Evolutionary conservation across 1,140 invertebrate genomes (phyloP).

Genomic region (Nebria ingens): DNA sequence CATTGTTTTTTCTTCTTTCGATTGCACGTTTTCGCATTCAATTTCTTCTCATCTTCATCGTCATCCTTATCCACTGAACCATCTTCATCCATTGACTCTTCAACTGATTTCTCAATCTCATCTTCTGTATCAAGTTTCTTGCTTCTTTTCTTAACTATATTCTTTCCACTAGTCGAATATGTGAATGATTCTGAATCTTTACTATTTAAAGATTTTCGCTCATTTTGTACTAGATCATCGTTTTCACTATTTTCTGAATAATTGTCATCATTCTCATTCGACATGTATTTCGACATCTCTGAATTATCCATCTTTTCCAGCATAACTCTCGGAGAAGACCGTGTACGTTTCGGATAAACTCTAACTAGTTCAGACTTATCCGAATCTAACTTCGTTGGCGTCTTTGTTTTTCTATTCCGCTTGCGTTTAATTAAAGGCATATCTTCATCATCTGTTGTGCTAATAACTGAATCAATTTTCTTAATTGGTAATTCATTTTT

Average conservation of each 20-base stretch:
- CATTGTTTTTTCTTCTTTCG: not conserved
- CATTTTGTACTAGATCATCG: not conserved
- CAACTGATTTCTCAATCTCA: not conserved
- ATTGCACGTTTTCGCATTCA: not conserved
- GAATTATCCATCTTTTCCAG: slow-evolving; percentile 18
- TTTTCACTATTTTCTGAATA: not conserved
- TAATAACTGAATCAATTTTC: not conserved
- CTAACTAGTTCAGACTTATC: not conserved
- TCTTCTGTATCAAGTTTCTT: slow-evolving; percentile 3
- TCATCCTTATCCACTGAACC: not conserved
- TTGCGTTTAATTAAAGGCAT: not conserved
- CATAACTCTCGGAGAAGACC: slow-evolving; percentile 11
- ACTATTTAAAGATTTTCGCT: not conserved
- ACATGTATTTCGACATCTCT: slow-evolving; percentile 3
- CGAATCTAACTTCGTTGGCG: not conserved
- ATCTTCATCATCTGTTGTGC: not conserved
- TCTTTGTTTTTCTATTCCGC: not conserved
- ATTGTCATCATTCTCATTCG: not conserved
- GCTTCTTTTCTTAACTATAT: not conserved
- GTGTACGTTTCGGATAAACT: not conserved
- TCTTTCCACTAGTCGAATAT: no score
- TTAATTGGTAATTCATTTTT: no score
- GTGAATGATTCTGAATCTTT: no score
- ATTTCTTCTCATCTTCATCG: not conserved
- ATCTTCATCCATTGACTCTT: not conserved